Evolutionary conservation across 2,888 invertebrate species (phyloP), one percentile per base, ranked within the genome.

Genomic region (Carabus problematicus): DNA sequence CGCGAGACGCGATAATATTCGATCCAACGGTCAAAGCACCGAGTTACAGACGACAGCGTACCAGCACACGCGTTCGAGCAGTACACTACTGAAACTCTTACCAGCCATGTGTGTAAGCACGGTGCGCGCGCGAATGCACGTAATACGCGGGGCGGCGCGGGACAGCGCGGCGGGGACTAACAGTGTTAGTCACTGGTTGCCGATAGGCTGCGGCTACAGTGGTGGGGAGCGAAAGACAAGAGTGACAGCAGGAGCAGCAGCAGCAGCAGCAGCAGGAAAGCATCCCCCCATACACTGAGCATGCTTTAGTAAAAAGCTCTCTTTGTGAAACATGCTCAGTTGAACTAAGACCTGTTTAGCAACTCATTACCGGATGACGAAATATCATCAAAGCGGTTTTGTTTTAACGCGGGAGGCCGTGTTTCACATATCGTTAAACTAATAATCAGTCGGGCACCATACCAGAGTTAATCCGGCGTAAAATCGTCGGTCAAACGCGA

Each of bases 371-470:
- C 56, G 64, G 64, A 55, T 64, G 64, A 64, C 64, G 55, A 64
- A 64, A 64, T 64, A 56, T 56, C 56, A 16, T 64, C 64, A 64
- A 64, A 64, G 64, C 55, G 45, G 49, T 63, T 29, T 63, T 63
- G 63, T 63, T 63, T 63, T 18, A 63, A 42, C 40, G 42, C 16
- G 43, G 29, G 29, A 62, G 49, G 16, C 49, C n/a, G 52, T 62
- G 52, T 62, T 63, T 63, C 52, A 63, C 63, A 63, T 63, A 63
- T 63, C 52, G 63, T 63, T 63, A 63, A 40, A 63, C 63, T 63
- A 63, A 63, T 63, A 63, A 63, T 42, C 54, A 45, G 40, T 54
- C 12, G 42, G 49, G 63, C 54, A 52, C 29, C 29, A 29, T 29
- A 29, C 29, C 29, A 29, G 12, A 11, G 14, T 41, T 63, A 63